Evolutionary conservation across 2,888 invertebrate genomes (phyloP), one percentile per base, ranked within the genome.

Genomic region (Erpobdella octoculata): DNA sequence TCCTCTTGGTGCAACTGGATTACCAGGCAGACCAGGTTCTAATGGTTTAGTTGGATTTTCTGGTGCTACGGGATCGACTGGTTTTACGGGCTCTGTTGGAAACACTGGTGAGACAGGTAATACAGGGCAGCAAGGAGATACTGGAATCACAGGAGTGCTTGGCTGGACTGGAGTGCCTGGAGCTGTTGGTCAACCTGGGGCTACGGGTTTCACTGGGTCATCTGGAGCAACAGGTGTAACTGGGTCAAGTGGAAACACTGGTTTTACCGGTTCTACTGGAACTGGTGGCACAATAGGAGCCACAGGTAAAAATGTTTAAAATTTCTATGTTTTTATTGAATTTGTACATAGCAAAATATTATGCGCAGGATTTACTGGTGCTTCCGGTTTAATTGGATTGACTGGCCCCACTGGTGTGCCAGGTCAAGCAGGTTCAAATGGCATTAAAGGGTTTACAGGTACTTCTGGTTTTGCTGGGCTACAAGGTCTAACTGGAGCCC

Each of bases 91-190:
- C 3, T 61, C 38, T 15, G 62, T 62, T 4, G 74, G 74, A 36
- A 41, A 25, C n/a, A 41, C 70, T 36, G 75, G 75, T n/a, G n/a
- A n/a, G n/a, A n/a, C n/a, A n/a, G 70, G 70, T 61, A 12, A 25
- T 12, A 12, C 67, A 31, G 73, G 73, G 15, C 33, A n/a, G 15
- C 28, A 25, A 12, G 72, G 72, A 37, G 18, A 28, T 9, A 66
- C 35, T 21, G 74, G 74, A 33, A 59, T 35, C 37, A 61, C 38
- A 68, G 73, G 85, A 25, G 74, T 78, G 28, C 84, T 83, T 73
- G 79, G 73, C 4, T 48, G 31, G 21, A 31, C 25, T 15, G 74
- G 74, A 8, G 33, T 53, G 9, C n/a, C 33, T 9, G 75, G 75
- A 28, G 31, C 59, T 33, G 28, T 35, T 25, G 71, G 71, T 1